Evolutionary conservation across 2,888 invertebrate species (phyloP), one percentile per base, ranked within the genome.

Genomic region (Melikaiella ostensackeni): DNA sequence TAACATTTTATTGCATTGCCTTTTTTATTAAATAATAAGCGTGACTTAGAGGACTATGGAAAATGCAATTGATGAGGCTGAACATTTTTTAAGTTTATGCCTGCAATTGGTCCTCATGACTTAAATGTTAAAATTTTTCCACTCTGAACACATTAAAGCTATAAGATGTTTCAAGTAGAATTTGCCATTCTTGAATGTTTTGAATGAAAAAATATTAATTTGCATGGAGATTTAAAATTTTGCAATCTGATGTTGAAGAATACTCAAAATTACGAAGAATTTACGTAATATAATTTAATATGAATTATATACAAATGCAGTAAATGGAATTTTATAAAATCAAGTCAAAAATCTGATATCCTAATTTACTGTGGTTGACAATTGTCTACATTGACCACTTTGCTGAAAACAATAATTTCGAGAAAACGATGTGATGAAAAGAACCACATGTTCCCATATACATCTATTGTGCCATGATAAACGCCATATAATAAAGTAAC

Each of bases 351-450:
- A 57, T 57, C 57, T 24, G 24, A 16, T 57, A 21, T 57, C 5
- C 3, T 24, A n/a, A 57, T 24, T 57, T 24, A 24, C 24, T 63
- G 16, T 27, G 38, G 50, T 27, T 70, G 33, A 70, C 30, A 30
- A 30, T 50, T 30, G 11, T 50, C 30, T 9, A 27, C n/a, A 46
- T 42, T 33, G 30, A 70, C 27, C 19, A 27, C 42, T 19, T 66
- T n/a, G 30, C 70, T 33, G 70, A 50, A 46, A 70, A 70, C 50
- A 50, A 70, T 50, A n/a, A 46, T 46, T 46, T 50, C 30, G 50
- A 70, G 70, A 70, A 50, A 70, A 70, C 50, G n/a, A 70, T 30
- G 50, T 70, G 70, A 50, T 70, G 70, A 50, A 70, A 70, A 70
- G 50, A 70, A 70, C 70, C 70, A 30, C 50, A 70, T 46, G 50